Conservation (phyloP, 2,888 invertebrate species). For the Pandemis heparana region DNA sequence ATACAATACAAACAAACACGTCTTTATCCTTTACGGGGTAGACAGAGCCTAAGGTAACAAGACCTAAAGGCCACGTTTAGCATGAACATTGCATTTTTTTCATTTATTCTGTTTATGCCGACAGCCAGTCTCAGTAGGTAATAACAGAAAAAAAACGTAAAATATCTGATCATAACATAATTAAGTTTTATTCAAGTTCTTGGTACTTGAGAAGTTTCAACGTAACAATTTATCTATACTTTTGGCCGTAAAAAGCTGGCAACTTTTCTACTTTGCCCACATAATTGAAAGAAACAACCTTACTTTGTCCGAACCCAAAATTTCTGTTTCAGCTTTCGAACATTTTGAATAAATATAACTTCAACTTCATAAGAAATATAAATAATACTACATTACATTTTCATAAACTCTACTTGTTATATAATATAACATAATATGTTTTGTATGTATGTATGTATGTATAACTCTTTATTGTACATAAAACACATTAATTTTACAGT, state of each 20-base stretch:
- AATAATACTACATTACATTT: too few species aligned
- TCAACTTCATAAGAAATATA: not conserved
- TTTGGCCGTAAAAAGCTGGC: slow-evolving; percentile 9
- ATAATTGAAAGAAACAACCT: slow-evolving; percentile 15
- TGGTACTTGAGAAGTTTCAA: not conserved
- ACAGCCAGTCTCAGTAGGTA: too few species aligned
- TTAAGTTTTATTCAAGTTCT: slow-evolving; percentile 12
- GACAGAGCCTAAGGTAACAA: too few species aligned
- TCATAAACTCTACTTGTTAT: too few species aligned
- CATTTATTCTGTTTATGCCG: not conserved
- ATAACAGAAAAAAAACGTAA: not conserved
- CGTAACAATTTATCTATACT: slow-evolving; percentile 13
- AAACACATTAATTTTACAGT: too few species aligned
- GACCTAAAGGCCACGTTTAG: too few species aligned
- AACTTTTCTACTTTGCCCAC: slow-evolving; percentile 21
- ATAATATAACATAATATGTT: too few species aligned
- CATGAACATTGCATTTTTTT: too few species aligned
- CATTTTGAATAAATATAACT: slow-evolving; percentile 5
- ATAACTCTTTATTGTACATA: too few species aligned
- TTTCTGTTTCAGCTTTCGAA: not conserved
- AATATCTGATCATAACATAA: slow-evolving; percentile 6
- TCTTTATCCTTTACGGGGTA: too few species aligned
- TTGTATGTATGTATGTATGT: too few species aligned
- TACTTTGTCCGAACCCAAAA: not conserved
- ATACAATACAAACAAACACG: too few species aligned